Evolutionary conservation across 37 sponge, comb jelly and placozoan genomes (phyloP), one percentile per base, ranked within the genome.

Genomic region (Tethya wilhelma): DNA sequence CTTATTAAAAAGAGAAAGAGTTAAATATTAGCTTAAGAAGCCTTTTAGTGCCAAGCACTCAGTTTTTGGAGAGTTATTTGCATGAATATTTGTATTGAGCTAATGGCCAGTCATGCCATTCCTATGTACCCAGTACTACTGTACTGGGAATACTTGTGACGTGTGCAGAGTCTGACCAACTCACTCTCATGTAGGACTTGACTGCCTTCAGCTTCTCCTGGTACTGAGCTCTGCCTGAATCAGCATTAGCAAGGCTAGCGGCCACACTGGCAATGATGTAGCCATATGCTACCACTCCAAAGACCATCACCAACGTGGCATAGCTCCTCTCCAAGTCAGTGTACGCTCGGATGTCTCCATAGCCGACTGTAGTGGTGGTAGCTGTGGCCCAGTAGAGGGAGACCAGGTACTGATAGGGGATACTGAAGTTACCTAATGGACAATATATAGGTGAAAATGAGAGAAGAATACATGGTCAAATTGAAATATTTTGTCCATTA

Each of bases 201-300:
- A 93, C 74, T 53, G 78, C 83, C 26, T 68, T 82, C 36, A 93
- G 77, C 56, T 80, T 89, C n/a, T 89, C 87, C 65, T 89, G 82
- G 65, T 83, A 93, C 37, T 79, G 71, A 64, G 80, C 87, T 34
- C 83, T 72, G 30, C 67, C 60, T 44, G 90, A 67, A 71, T 89
- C 90, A 39, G 79, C 84, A 82, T 93, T 93, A 17, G 86, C 79
- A 83, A 93, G 64, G 33, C 83, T 79, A 39, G 94, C 94, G 77
- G 94, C 90, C n/a, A 93, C 79, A 79, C 81, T 82, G 58, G 90
- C 94, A 67, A 93, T 82, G 73, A 93, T 81, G 73, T 86, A 89
- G 22, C 94, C 90, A 85, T 93, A 93, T 29, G 73, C 63, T 14
- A 93, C 56, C 64, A 93, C 86, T 1, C 90, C 90, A 45, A 77